Evolutionary conservation across 2,888 invertebrate genomes (phyloP), one percentile per base, ranked within the genome.

Genomic region (Chymomyza fuscimana): DNA sequence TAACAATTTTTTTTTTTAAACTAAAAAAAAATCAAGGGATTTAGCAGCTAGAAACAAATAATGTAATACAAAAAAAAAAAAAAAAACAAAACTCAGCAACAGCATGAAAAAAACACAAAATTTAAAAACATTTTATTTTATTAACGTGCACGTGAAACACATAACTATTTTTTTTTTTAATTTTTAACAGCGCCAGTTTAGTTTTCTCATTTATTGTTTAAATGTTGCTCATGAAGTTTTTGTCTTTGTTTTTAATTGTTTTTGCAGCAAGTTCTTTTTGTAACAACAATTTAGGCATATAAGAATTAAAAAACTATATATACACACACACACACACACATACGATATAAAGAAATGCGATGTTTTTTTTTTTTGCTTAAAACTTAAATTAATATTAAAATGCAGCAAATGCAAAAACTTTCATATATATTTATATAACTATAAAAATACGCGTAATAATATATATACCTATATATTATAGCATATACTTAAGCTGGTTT

Each of bases 341-440:
- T 46, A 59, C n/a, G 12, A 15, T 61, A 40, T 61, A 75, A 70
- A 67, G 59, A 65, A 74, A 46, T 46, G 40, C 40, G 40, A 5
- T 46, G 2, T 12, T 46, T 46, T 46, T 46, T 46, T 46, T 46
- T 46, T 12, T 46, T 36, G 36, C 36, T 36, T 36, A 36, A 46
- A 46, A 46, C 12, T 46, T 46, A 46, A 46, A 10, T 36, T 36
- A 36, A 36, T 1, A 1, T 46, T 46, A 46, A 12, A 46, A 12
- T 12, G 40, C 16, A 58, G 67, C 73, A 4, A 64, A 1, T 66
- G 52, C 61, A 70, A 79, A 80, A 83, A 80, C 80, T 80, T 80
- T 79, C 81, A 73, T 56, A 70, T 76, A 69, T 83, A 32, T 32
- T 32, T 32, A 70, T 71, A 80, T 70, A 82, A 70, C 58, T 64